Conservation (phyloP, 2,888 invertebrate genomes). For the Drosophila mercatorum region DNA sequence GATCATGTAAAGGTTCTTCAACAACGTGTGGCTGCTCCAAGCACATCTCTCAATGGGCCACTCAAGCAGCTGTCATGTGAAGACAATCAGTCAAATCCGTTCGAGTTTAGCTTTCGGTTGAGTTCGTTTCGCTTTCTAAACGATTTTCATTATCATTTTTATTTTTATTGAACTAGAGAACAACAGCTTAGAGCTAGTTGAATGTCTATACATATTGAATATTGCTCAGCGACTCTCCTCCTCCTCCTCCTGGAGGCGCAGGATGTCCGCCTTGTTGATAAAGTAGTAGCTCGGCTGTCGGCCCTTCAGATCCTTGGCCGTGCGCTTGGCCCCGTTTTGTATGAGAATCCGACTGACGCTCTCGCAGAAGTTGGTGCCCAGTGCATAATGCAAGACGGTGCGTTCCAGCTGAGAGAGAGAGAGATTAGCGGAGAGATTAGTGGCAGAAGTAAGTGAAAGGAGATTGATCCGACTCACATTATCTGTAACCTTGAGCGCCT, state of each 20-base stretch:
- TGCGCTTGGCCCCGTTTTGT: slow-evolving; percentile 92
- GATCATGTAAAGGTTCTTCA: not conserved
- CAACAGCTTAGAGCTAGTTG: slow-evolving; percentile 41
- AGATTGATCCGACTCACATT: slow-evolving; percentile 87
- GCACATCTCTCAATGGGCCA: not conserved
- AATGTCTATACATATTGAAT: slow-evolving; percentile 25
- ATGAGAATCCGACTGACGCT: slow-evolving; percentile 92
- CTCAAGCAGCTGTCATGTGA: not conserved
- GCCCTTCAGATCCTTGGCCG: slow-evolving; percentile 94
- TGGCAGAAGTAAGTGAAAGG: not conserved
- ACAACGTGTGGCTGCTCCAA: slow-evolving; percentile 5
- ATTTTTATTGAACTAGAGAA: slow-evolving; percentile 48
- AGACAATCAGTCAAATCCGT: not conserved
- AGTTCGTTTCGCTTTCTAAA: slow-evolving; percentile 15
- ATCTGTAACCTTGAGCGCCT: slow-evolving; percentile 91
- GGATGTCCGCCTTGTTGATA: slow-evolving; percentile 95
- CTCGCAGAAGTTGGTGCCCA: slow-evolving; percentile 94
- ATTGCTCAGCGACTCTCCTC: slow-evolving; percentile 85
- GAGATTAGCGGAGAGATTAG: not conserved
- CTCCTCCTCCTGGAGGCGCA: slow-evolving; percentile 93
- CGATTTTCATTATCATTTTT: not conserved
- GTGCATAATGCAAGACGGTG: slow-evolving; percentile 94
- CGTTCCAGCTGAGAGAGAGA: slow-evolving; percentile 89
- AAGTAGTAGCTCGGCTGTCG: slow-evolving; percentile 96
- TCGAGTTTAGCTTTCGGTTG: not conserved